Percentiles rank a stretch among this genome's conserved stretches.
phyloP scores from a whole-genome alignment of 2,113 vertebrate genomes.

The Pelobates fuscus region DNA sequence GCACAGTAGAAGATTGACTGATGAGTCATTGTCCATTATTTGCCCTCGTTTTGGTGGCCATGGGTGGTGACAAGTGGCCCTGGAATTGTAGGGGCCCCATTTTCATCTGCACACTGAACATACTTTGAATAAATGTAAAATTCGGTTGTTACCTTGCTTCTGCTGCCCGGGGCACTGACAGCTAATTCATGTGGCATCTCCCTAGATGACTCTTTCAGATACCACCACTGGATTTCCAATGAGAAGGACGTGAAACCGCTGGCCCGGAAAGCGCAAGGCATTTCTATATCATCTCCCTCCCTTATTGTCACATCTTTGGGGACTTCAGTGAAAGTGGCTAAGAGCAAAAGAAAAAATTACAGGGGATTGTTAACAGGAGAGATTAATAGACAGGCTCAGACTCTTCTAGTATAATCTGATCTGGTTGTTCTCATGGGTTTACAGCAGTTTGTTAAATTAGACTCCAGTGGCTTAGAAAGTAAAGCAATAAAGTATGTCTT shows the following conservation, averaged over 20 bases:
- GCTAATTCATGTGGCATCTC: conserved; percentile 83
- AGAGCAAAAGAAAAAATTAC: conserved; percentile 61
- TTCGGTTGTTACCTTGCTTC: conserved; percentile 80
- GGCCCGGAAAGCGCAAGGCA: conserved; percentile 93
- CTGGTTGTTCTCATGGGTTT: conserved; percentile 11
- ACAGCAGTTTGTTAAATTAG: conserved; percentile 30
- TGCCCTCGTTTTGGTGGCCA: not conserved
- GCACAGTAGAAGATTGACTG: not conserved
- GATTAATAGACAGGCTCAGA: conserved; percentile 40
- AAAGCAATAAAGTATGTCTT: conserved; percentile 28
- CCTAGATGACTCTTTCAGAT: conserved; percentile 81
- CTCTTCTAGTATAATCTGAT: conserved; percentile 19
- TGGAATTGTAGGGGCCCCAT: not conserved
- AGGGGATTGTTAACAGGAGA: conserved; percentile 60
- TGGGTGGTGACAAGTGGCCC: not conserved
- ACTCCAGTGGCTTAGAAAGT: conserved; percentile 38
- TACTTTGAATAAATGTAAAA: not conserved
- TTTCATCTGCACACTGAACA: conserved; percentile 22
- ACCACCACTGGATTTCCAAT: conserved; percentile 97
- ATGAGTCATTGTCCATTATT: not conserved
- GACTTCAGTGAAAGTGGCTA: conserved; percentile 92
- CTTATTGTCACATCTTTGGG: conserved; percentile 90
- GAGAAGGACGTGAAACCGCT: conserved; percentile 86
- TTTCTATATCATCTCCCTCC: conserved; percentile 94
- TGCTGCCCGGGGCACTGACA: conserved; percentile 75